Base-by-base conservation (phyloP, 1,140 invertebrate genomes). In the Drosophila teissieri region DNA sequence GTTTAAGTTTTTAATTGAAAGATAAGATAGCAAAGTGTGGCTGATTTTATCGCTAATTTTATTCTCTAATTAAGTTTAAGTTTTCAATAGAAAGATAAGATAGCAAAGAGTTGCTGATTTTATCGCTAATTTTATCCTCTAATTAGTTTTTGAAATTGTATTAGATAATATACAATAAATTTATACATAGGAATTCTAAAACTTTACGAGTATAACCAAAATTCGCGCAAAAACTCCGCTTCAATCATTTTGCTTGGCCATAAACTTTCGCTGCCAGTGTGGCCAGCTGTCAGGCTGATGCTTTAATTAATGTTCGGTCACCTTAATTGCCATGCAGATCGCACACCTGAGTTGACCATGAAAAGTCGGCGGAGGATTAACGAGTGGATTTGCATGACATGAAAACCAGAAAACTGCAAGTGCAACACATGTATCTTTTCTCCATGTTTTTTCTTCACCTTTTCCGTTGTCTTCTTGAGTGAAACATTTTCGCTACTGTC, bases 261-360 rank as follows among this genome's bases (percentile, higher is more conserved):
- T 40, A 70, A 70, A 72, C 68, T 72, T 72, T 72, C 68, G 52
- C 51, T 14, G 15, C 10, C 62, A 65, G 62, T 46, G 57, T 65
- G 62, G 11, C 63, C 67, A 70, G n/a, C 42, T 69, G 68, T n/a
- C 64, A 46, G 68, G 52, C 39, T 70, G 34, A 70, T 36, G 11
- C 27, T 27, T 10, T 22, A 72, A 70, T 72, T 72, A 72, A 70
- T 72, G 65, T 48, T 49, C 37, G 52, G 69, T 42, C 68, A 27
- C 51, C 65, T 72, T 70, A 72, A 72, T 72, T 56, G 65, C 42
- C 44, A 39, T 22, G 45, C 49, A 8, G 64, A 69, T 37, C 64
- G 60, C 45, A 69, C 64, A 70, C 51, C 51, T 69, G 64, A 57
- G 42, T 49, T 57, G 68, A 45, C 52, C 65, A 51, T 70, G 67